Evolutionary conservation across 2,888 invertebrate genomes (phyloP), one percentile per base, ranked within the genome.

Genomic region (Chromoteleia sp.): DNA sequence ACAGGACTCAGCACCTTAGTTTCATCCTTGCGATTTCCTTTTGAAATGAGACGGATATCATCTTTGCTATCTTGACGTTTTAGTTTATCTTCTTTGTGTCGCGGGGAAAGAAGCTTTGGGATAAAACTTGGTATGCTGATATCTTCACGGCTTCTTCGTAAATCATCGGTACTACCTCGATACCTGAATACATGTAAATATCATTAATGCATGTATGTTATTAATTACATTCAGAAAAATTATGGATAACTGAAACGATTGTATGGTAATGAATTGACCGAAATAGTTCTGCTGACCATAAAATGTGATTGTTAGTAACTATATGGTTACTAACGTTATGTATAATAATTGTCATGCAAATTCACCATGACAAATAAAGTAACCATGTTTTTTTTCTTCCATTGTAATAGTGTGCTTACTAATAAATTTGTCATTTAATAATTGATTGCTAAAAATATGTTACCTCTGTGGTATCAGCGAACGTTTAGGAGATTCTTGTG

Each of bases 381-480:
- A n/a, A n/a, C n/a, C n/a, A n/a, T n/a, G n/a, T n/a, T n/a, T n/a
- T n/a, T n/a, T n/a, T n/a, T n/a, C n/a, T n/a, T n/a, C n/a, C n/a
- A n/a, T n/a, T n/a, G n/a, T n/a, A n/a, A n/a, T n/a, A n/a, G n/a
- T n/a, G n/a, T n/a, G n/a, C n/a, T n/a, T n/a, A n/a, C n/a, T n/a
- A n/a, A n/a, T n/a, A n/a, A n/a, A n/a, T n/a, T n/a, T n/a, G n/a
- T n/a, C n/a, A n/a, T n/a, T n/a, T n/a, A n/a, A n/a, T n/a, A n/a
- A n/a, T n/a, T n/a, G n/a, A n/a, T n/a, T n/a, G n/a, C n/a, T n/a
- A 29, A 29, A 29, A 2, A 8, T 21, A 63, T 29, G 10, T 33
- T 41, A 77, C 91, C 91, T 90, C 78, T 89, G 90, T n/a, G 91
- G 91, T 82, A 91, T 91, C 45, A 91, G 81, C n/a, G 91, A 91